Evolutionary conservation across 2,113 vertebrate genomes (phyloP).

Genomic region (Propithecus coquereli): DNA sequence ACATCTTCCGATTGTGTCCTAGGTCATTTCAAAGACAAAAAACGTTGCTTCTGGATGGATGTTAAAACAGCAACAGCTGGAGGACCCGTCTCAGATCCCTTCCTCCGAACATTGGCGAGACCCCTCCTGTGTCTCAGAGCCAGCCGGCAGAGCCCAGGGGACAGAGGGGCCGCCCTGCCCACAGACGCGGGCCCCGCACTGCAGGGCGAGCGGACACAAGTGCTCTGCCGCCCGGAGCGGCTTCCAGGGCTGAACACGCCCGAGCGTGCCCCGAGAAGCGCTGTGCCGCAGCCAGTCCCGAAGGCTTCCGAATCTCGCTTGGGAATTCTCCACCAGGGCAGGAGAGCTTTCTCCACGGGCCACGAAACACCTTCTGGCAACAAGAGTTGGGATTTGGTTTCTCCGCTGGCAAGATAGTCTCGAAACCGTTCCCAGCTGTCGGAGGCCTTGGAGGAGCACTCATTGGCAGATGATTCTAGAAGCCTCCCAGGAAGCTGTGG

Average conservation of each 20-base stretch:
- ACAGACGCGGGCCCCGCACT: background rate
- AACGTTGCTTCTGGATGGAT: rapidly evolving
- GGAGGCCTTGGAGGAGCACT: slow-evolving; percentile 38
- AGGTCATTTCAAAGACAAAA: background rate
- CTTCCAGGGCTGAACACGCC: background rate
- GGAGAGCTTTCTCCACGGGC: slow-evolving; percentile 48
- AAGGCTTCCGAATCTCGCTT: slow-evolving; percentile 36
- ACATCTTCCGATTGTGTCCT: background rate
- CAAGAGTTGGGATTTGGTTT: slow-evolving; percentile 28
- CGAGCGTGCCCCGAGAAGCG: rapidly evolving
- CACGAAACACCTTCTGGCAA: slow-evolving; percentile 66
- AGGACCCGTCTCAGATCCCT: rapidly evolving
- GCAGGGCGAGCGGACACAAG: background rate
- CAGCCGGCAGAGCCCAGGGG: background rate
- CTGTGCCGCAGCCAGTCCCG: background rate
- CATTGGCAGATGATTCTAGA: slow-evolving; percentile 50
- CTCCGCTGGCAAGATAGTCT: slow-evolving; percentile 67
- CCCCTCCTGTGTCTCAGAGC: background rate
- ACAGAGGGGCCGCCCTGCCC: background rate
- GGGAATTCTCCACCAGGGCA: slow-evolving; percentile 51
- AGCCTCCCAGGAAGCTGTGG: slow-evolving; percentile 62
- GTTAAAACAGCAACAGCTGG: background rate
- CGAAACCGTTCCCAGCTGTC: slow-evolving; percentile 73
- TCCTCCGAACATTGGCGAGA: background rate
- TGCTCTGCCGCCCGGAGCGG: background rate